Evolutionary conservation across 2,888 invertebrate genomes (phyloP).

Genomic region (Xestobium rufovillosum): DNA sequence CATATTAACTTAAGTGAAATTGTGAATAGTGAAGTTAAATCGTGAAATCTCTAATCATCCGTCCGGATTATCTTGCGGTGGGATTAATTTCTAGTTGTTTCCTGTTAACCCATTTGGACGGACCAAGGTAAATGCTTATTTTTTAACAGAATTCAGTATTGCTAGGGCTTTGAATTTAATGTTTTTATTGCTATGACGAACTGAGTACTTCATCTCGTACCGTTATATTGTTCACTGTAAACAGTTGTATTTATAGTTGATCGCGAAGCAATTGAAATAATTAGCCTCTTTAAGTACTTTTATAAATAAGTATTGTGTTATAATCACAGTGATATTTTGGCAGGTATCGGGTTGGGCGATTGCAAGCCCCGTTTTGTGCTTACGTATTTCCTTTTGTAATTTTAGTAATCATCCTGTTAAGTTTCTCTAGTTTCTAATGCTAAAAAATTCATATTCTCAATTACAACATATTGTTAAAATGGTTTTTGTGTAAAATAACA

Average conservation of each 20-base stretch:
- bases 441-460: too few species aligned
- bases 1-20: conserved; percentile 44
- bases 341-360: conserved; percentile 29
- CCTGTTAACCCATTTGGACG: conserved; percentile 63
- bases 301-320: conserved; percentile 9
- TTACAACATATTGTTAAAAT: too few species aligned
- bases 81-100: conserved; percentile 42
- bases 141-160: conserved; percentile 22
- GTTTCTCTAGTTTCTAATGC: too few species aligned
- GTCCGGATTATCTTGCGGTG: conserved; percentile 37
- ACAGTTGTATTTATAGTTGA: background rate
- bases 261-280: conserved; percentile 7
- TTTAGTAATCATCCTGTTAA: conserved; percentile 18
- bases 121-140: conserved; percentile 62
- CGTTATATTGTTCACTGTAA: conserved; percentile 28
- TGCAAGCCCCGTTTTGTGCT: conserved; percentile 26
- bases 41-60: conserved; percentile 43
- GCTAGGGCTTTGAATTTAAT: conserved; percentile 34
- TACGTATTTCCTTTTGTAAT: conserved; percentile 30
- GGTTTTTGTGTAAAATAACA: too few species aligned
- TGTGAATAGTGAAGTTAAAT: conserved; percentile 37
- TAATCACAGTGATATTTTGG: conserved; percentile 26
- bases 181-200: conserved; percentile 34
- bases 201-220: conserved; percentile 28
- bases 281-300: conserved; percentile 12